Conservation (phyloP, 1,140 invertebrate genomes). For the Sminthurides bifidus region DNA sequence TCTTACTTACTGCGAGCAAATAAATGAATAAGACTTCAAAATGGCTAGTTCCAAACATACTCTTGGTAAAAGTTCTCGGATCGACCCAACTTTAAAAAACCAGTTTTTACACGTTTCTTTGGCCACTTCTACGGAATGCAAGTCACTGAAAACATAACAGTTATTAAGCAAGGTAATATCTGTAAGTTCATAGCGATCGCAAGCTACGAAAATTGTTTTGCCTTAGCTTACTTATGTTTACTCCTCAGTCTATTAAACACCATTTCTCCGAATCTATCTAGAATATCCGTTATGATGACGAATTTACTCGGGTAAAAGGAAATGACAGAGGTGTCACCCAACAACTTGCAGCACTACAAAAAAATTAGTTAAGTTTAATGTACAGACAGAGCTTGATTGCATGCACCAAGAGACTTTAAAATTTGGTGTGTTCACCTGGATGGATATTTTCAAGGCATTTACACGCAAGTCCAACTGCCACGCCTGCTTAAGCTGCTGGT, state of each 20-base stretch:
- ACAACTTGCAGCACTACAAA: slow-evolving; percentile 75
- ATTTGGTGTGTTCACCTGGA: slow-evolving; percentile 47
- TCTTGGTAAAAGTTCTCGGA: slow-evolving; percentile 85
- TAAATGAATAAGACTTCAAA: slow-evolving; percentile 78
- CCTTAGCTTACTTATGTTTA: slow-evolving; percentile 53
- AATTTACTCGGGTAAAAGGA: slow-evolving; percentile 97
- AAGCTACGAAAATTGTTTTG: too few species aligned
- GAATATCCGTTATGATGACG: slow-evolving; percentile 86
- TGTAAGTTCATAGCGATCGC: too few species aligned
- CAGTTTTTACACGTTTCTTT: slow-evolving; percentile 96
- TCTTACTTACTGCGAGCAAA: slow-evolving; percentile 49
- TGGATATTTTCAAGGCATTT: slow-evolving; percentile 90
- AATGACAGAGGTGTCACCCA: slow-evolving; percentile 74
- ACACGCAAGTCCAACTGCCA: slow-evolving; percentile 91
- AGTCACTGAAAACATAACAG: slow-evolving; percentile 39
- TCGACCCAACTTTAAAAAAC: slow-evolving; percentile 98
- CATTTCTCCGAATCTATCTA: slow-evolving; percentile 87
- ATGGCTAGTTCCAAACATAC: slow-evolving; percentile 90
- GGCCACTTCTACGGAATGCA: slow-evolving; percentile 65
- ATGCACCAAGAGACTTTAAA: neutral
- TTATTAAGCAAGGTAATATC: slow-evolving; percentile 35
- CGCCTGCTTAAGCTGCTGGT: slow-evolving; percentile 71
- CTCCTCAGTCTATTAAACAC: slow-evolving; percentile 69
- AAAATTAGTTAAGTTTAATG: slow-evolving; percentile 4
- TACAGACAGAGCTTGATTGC: neutral